These are phyloP conservation scores for Tarsius wallacei DNA, from an alignment of 2,797 vertebrate genomes.

Conservation along the genomic window DNA sequence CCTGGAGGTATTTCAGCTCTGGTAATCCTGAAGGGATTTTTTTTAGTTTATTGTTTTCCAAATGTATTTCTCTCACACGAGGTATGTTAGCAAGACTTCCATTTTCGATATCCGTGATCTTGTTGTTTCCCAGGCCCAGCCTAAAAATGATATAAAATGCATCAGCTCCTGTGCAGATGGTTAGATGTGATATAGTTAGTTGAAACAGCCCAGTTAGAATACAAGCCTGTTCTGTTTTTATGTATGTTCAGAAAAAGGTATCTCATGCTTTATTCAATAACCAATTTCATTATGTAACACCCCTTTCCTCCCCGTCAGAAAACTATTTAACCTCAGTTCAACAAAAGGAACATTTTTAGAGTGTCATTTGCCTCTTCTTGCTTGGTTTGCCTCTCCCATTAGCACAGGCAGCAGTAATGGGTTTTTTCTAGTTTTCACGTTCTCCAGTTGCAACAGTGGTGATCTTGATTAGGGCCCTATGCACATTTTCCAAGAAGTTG, in stretches of 20 bases:
- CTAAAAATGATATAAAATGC: slow-evolving; percentile 90
- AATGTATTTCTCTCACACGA: slow-evolving; percentile 95
- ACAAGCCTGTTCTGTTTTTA: background rate
- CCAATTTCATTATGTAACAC: background rate
- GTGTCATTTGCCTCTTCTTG: background rate
- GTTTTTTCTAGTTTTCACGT: background rate
- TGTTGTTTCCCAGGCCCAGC: slow-evolving; percentile 96
- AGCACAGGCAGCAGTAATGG: background rate
- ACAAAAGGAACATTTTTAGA: background rate
- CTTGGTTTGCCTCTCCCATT: background rate
- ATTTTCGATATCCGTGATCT: slow-evolving; percentile 97
- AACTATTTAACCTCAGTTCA: background rate
- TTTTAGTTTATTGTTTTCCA: slow-evolving; percentile 97
- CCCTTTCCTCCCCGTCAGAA: background rate
- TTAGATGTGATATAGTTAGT: slow-evolving; percentile 52
- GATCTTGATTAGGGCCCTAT: background rate
- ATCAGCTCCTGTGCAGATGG: slow-evolving; percentile 43
- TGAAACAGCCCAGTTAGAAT: slow-evolving; percentile 45
- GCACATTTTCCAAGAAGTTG: background rate
- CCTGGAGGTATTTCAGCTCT: slow-evolving; percentile 96
- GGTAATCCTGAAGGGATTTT: slow-evolving; percentile 95
- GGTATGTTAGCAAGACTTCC: slow-evolving; percentile 95
- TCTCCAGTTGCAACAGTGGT: background rate
- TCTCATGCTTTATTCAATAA: slow-evolving; percentile 26
- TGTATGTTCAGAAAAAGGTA: slow-evolving; percentile 18